These are phyloP conservation scores for Drosophila serrata DNA, from an alignment of 1,140 invertebrate species.

Conservation along the genomic window DNA sequence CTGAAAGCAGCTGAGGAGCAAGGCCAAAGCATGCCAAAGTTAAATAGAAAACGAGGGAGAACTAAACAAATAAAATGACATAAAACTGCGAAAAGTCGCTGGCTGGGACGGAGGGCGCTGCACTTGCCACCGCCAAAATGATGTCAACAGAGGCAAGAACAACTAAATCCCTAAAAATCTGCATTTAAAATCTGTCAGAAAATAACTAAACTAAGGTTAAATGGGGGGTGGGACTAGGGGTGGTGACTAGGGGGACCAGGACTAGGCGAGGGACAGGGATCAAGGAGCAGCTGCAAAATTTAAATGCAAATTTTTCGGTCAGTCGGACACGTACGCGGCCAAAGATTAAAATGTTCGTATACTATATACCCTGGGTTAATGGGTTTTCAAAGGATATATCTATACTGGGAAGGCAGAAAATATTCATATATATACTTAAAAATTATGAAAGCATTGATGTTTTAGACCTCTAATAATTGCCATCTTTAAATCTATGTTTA, in stretches of 20 bases:
- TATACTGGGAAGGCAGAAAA: not conserved
- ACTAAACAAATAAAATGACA: constrained; percentile 73
- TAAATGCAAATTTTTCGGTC: constrained; percentile 35
- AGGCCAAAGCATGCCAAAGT: constrained; percentile 35
- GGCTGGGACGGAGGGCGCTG: not conserved
- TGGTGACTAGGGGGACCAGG: too few relatives aligned
- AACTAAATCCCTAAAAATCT: constrained; percentile 29
- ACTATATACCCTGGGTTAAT: not conserved
- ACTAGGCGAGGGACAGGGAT: not conserved
- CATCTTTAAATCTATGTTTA: not conserved
- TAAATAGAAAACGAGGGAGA: constrained; percentile 40
- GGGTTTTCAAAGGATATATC: not conserved
- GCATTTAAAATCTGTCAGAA: constrained; percentile 46
- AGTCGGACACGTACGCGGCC: constrained; percentile 4
- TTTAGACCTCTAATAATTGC: too few relatives aligned
- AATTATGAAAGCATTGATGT: not conserved
- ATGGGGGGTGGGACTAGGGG: not conserved
- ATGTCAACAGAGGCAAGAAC: constrained; percentile 57
- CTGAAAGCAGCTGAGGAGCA: constrained; percentile 40
- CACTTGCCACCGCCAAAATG: constrained; percentile 63
- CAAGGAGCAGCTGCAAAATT: constrained; percentile 17
- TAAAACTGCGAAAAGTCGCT: constrained; percentile 26
- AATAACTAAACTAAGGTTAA: constrained; percentile 12
- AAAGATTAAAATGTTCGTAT: not conserved
- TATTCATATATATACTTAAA: not conserved